A percentile compares a stretch with the other conserved stretches of the same genome.
phyloP scores from a whole-genome alignment of 2,113 vertebrate genomes.

The Oreotrochilus melanogaster region DNA sequence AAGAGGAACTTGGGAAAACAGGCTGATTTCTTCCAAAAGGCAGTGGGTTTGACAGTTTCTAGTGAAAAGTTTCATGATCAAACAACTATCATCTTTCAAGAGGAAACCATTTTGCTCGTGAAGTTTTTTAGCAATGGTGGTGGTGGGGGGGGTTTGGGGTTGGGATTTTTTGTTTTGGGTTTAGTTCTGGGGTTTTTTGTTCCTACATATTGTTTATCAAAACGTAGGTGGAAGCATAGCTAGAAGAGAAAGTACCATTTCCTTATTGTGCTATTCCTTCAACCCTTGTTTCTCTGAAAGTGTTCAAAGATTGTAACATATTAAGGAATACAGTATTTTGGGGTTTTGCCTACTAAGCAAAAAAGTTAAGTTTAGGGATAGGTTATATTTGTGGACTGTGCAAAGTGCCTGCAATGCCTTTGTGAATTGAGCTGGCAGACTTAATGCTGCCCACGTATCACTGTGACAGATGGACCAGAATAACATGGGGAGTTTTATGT shows the following conservation, averaged over 20 bases:
- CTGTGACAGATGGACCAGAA: background rate
- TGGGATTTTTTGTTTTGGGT: background rate
- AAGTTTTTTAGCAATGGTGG: background rate
- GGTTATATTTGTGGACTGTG: background rate
- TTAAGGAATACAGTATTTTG: background rate
- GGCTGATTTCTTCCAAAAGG: background rate
- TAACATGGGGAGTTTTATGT: rapidly evolving
- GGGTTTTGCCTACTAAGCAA: background rate
- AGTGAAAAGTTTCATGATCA: background rate
- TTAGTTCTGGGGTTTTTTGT: background rate
- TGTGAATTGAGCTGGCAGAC: background rate
- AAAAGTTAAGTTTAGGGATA: background rate
- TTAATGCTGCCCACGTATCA: background rate
- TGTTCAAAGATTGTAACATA: background rate
- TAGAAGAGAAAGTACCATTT: background rate
- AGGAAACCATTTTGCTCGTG: background rate
- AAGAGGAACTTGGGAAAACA: background rate
- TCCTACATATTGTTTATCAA: background rate
- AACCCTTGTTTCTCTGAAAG: rapidly evolving
- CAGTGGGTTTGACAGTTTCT: background rate
- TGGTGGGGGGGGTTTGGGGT: rapidly evolving
- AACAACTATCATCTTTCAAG: background rate
- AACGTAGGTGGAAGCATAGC: background rate
- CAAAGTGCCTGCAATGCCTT: background rate
- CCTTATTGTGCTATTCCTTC: background rate